These are phyloP conservation scores for Nymphalis urticae DNA, from an alignment of 2,888 invertebrate genomes.

Conservation along the genomic window DNA sequence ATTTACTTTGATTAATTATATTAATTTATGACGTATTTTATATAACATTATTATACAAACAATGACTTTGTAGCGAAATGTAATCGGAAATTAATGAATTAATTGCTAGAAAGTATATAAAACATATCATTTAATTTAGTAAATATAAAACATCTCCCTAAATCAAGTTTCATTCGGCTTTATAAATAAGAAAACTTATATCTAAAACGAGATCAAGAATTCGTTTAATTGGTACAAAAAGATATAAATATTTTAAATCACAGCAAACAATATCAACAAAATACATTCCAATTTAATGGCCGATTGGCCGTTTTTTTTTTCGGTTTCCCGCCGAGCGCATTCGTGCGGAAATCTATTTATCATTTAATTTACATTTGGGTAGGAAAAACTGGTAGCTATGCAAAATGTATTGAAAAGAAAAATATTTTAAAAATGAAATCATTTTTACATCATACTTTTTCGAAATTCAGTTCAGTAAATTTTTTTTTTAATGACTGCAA, in stretches of 20 bases:
- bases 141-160: too few species aligned
- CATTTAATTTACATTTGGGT: conserved; percentile 78
- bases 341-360: conserved; percentile 72
- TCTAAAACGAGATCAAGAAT: not conserved
- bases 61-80: too few species aligned
- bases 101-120: too few species aligned
- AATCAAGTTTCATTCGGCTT: not conserved
- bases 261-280: conserved; percentile 40
- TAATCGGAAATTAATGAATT: too few species aligned
- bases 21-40: too few species aligned
- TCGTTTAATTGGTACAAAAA: conserved; percentile 15
- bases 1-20: too few species aligned
- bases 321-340: conserved; percentile 59
- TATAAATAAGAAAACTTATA: not conserved
- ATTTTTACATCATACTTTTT: not conserved
- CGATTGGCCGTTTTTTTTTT: conserved; percentile 53
- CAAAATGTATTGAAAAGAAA: conserved; percentile 30
- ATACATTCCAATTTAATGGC: conserved; percentile 61
- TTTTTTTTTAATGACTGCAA: too few species aligned
- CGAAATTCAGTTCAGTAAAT: too few species aligned
- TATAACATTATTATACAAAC: too few species aligned
- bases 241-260: conserved; percentile 22
- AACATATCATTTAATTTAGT: too few species aligned
- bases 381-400: conserved; percentile 40
- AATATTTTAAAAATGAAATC: not conserved